Percentiles rank a stretch among this genome's conserved stretches.
phyloP scores from a whole-genome alignment of 2,113 vertebrate species.

The Phylloscopus trochiloides region DNA sequence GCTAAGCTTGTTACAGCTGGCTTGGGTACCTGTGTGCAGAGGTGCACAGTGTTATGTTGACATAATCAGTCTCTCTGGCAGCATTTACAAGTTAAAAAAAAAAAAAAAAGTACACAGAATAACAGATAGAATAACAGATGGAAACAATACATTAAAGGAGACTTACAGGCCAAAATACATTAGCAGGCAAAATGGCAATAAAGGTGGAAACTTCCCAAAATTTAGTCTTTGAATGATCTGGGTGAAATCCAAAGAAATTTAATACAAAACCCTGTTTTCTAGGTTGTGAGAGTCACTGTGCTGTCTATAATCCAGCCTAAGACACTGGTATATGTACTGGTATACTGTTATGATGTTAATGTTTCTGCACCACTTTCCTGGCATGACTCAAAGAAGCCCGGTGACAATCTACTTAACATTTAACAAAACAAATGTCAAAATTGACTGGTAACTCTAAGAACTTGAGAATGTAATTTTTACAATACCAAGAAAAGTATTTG shows the following conservation, averaged over 20 bases:
- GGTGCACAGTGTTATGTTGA: neutral
- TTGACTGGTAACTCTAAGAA: neutral
- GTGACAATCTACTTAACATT: neutral
- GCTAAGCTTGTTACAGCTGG: neutral
- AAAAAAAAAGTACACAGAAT: neutral
- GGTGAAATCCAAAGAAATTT: neutral
- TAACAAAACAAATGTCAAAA: neutral
- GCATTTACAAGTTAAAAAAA: neutral
- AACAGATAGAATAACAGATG: neutral
- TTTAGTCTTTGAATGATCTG: neutral
- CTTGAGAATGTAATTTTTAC: neutral
- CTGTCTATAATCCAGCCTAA: neutral
- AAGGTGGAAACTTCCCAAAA: neutral
- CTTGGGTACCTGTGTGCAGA: neutral
- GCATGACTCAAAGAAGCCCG: neutral
- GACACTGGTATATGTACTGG: neutral
- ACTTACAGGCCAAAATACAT: neutral
- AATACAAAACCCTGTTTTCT: neutral
- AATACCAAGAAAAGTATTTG: neutral
- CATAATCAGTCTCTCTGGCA: neutral
- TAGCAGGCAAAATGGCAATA: neutral
- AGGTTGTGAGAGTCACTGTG: neutral
- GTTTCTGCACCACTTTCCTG: neutral
- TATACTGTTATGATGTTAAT: neutral
- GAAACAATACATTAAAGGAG: neutral